Evolutionary conservation across 2,797 vertebrate species (phyloP).

Genomic region (Coregonus ussuriensis): DNA sequence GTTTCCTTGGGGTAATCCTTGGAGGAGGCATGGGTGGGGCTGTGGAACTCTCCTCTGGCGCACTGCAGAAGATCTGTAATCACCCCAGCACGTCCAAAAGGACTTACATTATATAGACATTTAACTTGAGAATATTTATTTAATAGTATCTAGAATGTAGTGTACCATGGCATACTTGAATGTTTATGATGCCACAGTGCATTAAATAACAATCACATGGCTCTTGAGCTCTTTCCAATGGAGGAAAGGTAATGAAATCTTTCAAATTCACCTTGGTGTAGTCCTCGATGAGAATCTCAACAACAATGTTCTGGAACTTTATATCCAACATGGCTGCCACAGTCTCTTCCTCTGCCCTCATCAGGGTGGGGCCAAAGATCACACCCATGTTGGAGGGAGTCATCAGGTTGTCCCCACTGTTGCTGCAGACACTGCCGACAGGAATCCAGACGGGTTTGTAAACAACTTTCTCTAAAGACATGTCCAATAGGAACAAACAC

Average conservation of each 20-base stretch:
- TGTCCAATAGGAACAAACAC: background rate
- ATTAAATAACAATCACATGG: background rate
- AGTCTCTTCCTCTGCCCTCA: constrained; percentile 95
- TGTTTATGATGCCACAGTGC: background rate
- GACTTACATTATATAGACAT: background rate
- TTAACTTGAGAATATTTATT: background rate
- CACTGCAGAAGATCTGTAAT: constrained; percentile 87
- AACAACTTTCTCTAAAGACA: background rate
- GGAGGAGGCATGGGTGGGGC: constrained; percentile 89
- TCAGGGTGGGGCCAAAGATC: constrained; percentile 93
- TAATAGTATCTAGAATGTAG: background rate
- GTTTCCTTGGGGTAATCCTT: constrained; percentile 84
- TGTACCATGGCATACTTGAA: background rate
- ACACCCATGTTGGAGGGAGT: constrained; percentile 96
- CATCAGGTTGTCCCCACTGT: constrained; percentile 92
- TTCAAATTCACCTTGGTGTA: constrained; percentile 81
- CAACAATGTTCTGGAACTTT: constrained; percentile 98
- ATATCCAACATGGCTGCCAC: constrained; percentile 99
- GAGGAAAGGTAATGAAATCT: background rate
- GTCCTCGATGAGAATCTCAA: constrained; percentile 96
- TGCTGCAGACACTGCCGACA: constrained; percentile 83
- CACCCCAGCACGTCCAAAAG: background rate
- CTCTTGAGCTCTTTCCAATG: background rate
- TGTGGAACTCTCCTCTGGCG: constrained; percentile 82
- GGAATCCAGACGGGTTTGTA: background rate